These are phyloP conservation scores for Sebastes baramenuke DNA, from an alignment of 2,797 vertebrate genomes.

Conservation along the genomic window DNA sequence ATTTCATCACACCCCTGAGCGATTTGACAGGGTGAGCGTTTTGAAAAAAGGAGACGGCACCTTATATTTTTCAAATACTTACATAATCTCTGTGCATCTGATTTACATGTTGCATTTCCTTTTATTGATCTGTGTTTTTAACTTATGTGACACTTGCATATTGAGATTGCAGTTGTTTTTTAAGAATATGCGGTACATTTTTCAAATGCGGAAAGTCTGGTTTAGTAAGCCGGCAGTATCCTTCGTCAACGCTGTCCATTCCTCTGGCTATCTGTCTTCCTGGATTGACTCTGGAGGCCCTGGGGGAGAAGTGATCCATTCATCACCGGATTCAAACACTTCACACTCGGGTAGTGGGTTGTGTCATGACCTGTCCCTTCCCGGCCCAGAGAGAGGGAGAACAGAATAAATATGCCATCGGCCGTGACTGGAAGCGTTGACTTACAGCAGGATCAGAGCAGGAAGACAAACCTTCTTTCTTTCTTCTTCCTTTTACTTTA, in stretches of 20 bases:
- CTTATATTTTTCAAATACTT: slow-evolving; percentile 3
- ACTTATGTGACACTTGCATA: neutral
- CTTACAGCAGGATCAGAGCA: slow-evolving; percentile 53
- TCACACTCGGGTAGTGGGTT: slow-evolving; percentile 38
- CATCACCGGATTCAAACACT: slow-evolving; percentile 64
- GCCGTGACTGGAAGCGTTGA: slow-evolving; percentile 36
- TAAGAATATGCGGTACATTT: neutral
- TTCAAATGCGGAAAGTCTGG: slow-evolving; percentile 3
- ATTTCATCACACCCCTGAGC: slow-evolving; percentile 54
- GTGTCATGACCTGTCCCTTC: slow-evolving; percentile 49
- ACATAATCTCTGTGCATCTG: neutral
- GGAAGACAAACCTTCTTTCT: slow-evolving; percentile 29
- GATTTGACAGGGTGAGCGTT: slow-evolving; percentile 41
- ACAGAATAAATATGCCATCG: slow-evolving; percentile 68
- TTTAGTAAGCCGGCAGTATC: neutral
- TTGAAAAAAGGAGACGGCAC: neutral
- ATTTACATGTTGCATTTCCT: neutral
- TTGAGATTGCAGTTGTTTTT: neutral
- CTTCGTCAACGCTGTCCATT: slow-evolving; percentile 7
- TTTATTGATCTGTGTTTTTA: neutral
- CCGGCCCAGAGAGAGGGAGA: slow-evolving; percentile 28
- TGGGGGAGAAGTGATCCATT: slow-evolving; percentile 47
- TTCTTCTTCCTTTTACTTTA: slow-evolving; percentile 10
- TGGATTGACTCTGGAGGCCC: slow-evolving; percentile 29
- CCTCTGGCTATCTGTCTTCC: slow-evolving; percentile 20